These are phyloP conservation scores for Drosophila sechellia DNA, from an alignment of 1,140 invertebrate species.

Conservation along the genomic window DNA sequence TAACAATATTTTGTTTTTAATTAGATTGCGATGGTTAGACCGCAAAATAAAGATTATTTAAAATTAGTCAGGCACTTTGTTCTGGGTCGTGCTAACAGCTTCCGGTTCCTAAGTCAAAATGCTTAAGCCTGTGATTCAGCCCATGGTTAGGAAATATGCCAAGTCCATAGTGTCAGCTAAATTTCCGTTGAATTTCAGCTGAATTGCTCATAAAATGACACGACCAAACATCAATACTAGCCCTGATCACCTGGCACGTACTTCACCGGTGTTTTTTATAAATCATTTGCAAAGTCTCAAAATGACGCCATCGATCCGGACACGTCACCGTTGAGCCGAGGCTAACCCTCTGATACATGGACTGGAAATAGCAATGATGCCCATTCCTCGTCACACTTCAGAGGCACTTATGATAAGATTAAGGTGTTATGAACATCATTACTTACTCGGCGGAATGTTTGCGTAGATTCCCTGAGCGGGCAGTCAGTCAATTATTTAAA, in stretches of 20 bases:
- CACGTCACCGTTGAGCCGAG: conserved; percentile 47
- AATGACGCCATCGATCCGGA: conserved; percentile 63
- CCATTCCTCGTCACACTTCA: conserved; percentile 12
- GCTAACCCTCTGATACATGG: conserved; percentile 36
- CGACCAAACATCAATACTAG: conserved; percentile 19
- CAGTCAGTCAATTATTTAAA: conserved; percentile 64
- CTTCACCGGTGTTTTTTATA: conserved; percentile 53
- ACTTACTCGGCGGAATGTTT: conserved; percentile 5
- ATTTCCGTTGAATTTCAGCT: conserved; percentile 64
- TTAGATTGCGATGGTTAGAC: too few relatives aligned
- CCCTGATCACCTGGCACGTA: conserved; percentile 60
- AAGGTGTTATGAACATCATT: conserved; percentile 34
- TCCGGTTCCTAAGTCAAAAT: conserved; percentile 35
- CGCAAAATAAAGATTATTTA: not conserved
- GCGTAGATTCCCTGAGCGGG: conserved; percentile 14
- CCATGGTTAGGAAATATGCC: conserved; percentile 11
- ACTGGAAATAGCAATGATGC: conserved; percentile 69
- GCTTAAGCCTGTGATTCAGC: conserved; percentile 53
- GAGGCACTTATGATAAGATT: conserved; percentile 70
- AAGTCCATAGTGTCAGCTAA: conserved; percentile 31
- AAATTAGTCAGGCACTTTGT: conserved; percentile 20
- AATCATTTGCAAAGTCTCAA: conserved; percentile 29
- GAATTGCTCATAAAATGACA: conserved; percentile 40
- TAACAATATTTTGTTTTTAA: conserved; percentile 26
- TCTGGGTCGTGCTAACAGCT: conserved; percentile 36